phyloP scores from a whole-genome alignment of 2,113 vertebrate species.

The Epinephelus moara region DNA sequence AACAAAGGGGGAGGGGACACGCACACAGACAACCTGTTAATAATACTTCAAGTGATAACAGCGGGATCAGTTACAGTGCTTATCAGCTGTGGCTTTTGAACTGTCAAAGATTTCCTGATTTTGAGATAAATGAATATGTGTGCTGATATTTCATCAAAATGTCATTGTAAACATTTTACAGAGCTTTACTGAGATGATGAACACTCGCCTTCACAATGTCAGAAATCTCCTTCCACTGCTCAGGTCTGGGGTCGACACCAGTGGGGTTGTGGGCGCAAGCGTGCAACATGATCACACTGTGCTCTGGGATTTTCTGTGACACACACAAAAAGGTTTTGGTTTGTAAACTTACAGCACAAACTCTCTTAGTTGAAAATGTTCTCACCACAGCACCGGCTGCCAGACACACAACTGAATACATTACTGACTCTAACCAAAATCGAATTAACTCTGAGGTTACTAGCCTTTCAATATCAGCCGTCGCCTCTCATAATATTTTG shows the following conservation, averaged over 20 bases:
- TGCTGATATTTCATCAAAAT: not conserved
- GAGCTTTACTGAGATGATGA: not conserved
- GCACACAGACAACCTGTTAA: not conserved
- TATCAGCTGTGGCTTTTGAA: conserved; percentile 11
- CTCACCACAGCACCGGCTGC: not conserved
- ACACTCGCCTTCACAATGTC: conserved; percentile 89
- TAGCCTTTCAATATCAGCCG: not conserved
- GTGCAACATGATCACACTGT: conserved; percentile 93
- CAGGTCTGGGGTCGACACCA: conserved; percentile 93
- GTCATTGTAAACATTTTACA: not conserved
- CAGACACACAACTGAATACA: not conserved
- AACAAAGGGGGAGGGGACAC: not conserved
- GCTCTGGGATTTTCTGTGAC: conserved; percentile 94
- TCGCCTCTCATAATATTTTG: not conserved
- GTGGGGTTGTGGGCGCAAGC: conserved; percentile 99
- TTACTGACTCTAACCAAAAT: not conserved
- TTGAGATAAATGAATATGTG: conserved; percentile 1
- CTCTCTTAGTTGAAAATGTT: not conserved
- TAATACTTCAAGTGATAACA: conserved; percentile 8
- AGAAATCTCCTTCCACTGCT: conserved; percentile 97
- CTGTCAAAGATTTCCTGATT: not conserved
- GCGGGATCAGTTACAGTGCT: not conserved
- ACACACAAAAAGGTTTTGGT: conserved; percentile 5
- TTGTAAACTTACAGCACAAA: conserved; percentile 1
- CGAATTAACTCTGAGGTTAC: not conserved